These are phyloP conservation scores for Thamnophis sirtalis DNA, from an alignment of 2,113 vertebrate genomes.

Conservation along the genomic window DNA sequence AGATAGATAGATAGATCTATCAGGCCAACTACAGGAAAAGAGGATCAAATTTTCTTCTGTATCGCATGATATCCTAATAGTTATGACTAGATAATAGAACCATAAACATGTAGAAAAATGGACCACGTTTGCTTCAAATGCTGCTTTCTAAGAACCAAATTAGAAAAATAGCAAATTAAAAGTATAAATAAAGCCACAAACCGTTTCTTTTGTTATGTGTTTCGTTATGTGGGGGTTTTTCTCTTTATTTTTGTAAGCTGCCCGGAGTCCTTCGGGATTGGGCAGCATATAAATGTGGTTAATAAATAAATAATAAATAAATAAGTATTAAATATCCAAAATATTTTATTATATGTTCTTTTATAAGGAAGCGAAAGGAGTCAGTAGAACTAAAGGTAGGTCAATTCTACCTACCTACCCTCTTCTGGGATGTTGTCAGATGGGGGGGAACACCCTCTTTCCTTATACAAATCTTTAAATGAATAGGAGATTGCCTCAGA, in stretches of 20 bases:
- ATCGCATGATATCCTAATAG: not conserved
- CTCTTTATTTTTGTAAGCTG: too few relatives aligned
- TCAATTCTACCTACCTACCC: not conserved
- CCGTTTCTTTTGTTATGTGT: too few relatives aligned
- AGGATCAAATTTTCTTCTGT: not conserved
- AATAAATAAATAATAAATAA: too few relatives aligned
- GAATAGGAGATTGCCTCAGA: not conserved
- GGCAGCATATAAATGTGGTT: too few relatives aligned
- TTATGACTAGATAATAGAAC: not conserved
- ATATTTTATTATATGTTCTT: not conserved
- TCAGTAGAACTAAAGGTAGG: not conserved
- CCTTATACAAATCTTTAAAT: not conserved
- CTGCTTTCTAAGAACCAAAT: not conserved
- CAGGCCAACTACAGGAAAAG: not conserved
- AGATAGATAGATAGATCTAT: fast-evolving
- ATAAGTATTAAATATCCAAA: not conserved
- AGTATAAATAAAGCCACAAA: not conserved
- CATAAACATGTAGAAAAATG: not conserved
- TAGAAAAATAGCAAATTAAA: not conserved
- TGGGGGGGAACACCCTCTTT: fast-evolving
- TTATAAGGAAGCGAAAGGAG: not conserved
- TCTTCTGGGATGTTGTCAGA: not conserved
- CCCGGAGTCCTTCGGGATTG: too few relatives aligned
- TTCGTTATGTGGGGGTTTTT: too few relatives aligned
- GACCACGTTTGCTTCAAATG: not conserved